phyloP scores from a whole-genome alignment of 2,113 vertebrate genomes.

The Campylomormyrus numenius region DNA sequence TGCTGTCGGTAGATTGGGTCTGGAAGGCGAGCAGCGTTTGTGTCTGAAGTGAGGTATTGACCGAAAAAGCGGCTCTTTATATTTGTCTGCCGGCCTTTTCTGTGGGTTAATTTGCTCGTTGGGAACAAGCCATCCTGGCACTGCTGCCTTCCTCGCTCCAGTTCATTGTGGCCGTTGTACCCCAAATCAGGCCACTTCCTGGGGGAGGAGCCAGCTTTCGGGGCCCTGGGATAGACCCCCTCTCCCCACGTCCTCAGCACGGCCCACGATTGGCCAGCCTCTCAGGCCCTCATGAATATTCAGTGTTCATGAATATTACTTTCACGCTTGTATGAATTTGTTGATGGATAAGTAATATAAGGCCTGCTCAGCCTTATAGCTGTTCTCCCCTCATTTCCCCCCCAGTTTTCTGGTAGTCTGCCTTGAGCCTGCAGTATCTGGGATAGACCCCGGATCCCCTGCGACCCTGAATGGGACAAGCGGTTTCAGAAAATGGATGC shows the following conservation, averaged over 20 bases:
- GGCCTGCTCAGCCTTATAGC: neutral
- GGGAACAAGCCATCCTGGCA: neutral
- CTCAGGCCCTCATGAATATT: conserved; percentile 13
- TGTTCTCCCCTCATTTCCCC: neutral
- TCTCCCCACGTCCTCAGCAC: neutral
- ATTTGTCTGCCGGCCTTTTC: neutral
- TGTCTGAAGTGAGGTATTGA: neutral
- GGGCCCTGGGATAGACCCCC: conserved; percentile 19
- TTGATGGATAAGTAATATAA: neutral
- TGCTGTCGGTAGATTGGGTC: neutral
- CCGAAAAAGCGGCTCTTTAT: neutral
- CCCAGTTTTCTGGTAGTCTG: neutral
- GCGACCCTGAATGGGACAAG: neutral
- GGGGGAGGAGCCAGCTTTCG: conserved; percentile 39
- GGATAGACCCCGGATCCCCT: neutral
- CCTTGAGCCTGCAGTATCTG: neutral
- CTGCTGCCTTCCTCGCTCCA: neutral
- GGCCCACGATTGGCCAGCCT: conserved; percentile 35
- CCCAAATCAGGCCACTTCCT: conserved; percentile 26
- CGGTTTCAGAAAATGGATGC: neutral
- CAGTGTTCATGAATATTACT: neutral
- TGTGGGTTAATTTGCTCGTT: neutral
- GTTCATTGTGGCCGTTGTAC: conserved; percentile 14
- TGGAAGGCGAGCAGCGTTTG: neutral
- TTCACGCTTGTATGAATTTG: neutral